These are phyloP conservation scores for Agrilus mali DNA, from an alignment of 2,888 invertebrate genomes.

Conservation along the genomic window DNA sequence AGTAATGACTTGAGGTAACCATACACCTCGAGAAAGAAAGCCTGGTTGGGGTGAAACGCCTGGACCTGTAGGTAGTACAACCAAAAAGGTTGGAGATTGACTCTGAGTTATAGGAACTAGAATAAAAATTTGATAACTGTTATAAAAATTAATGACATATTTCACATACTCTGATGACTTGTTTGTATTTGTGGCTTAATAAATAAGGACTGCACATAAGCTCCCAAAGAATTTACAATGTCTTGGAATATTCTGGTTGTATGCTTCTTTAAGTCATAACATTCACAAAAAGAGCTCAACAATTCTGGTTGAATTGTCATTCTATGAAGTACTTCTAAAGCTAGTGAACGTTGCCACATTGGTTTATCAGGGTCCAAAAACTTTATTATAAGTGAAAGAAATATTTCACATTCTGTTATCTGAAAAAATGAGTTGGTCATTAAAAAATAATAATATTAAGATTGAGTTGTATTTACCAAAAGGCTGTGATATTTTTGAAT, in stretches of 20 bases:
- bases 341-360: conserved; percentile 89
- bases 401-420: conserved; percentile 98
- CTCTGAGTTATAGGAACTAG: conserved; percentile 39
- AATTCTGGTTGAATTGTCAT: conserved; percentile 82
- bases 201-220: conserved; percentile 86
- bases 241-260: conserved; percentile 89
- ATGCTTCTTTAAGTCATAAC: conserved; percentile 91
- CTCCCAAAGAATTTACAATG: conserved; percentile 86
- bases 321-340: conserved; percentile 90
- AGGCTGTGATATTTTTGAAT: conserved; percentile 87
- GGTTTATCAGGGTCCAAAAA: conserved; percentile 96
- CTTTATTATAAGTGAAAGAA: conserved; percentile 90
- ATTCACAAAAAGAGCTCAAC: conserved; percentile 82
- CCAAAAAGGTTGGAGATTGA: conserved; percentile 49
- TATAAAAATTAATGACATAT: neutral
- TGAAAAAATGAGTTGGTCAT: conserved; percentile 25
- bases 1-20: conserved; percentile 78
- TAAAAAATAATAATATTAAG: neutral
- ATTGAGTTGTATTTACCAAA: conserved; percentile 48
- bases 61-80: conserved; percentile 55
- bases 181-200: conserved; percentile 55
- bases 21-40: conserved; percentile 85
- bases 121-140: conserved; percentile 13
- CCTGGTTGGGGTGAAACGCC: conserved; percentile 80
- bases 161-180: conserved; percentile 31